Percentiles rank a stretch among this genome's conserved stretches.
These are phyloP conservation scores for Uropetala carovei DNA, from an alignment of 2,888 invertebrate species.

Conservation along the genomic window DNA sequence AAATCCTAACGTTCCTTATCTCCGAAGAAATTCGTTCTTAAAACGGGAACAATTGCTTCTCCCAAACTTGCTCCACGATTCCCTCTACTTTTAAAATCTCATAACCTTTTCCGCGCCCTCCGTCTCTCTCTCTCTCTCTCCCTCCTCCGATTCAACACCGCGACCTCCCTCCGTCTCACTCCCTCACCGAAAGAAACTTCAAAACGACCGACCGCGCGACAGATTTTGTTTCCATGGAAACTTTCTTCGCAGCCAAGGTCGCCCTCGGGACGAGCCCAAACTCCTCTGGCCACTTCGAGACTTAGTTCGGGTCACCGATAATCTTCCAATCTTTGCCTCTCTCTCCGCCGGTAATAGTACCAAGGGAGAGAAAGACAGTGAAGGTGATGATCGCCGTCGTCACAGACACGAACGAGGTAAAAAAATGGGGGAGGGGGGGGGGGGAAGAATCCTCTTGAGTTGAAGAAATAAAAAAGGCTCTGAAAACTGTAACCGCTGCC, in stretches of 20 bases:
- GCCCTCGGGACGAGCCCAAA: no score
- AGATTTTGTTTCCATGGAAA: no score
- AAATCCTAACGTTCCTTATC: no score
- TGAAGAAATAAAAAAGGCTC: not conserved
- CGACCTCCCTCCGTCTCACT: not conserved
- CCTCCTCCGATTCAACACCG: not conserved
- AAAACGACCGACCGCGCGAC: no score
- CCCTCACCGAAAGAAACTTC: no score
- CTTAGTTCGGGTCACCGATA: no score
- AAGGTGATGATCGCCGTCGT: not conserved
- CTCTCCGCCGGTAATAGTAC: slow-evolving; percentile 1
- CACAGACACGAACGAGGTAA: not conserved
- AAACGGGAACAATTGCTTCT: not conserved
- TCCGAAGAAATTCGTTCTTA: not conserved
- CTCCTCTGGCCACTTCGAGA: no score
- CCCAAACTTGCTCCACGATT: not conserved
- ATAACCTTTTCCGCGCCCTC: not conserved
- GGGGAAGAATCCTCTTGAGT: not conserved
- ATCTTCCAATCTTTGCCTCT: not conserved
- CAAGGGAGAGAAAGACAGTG: not conserved
- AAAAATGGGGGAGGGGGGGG: not conserved
- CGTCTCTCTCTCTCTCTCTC: not conserved
- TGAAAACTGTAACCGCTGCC: not conserved
- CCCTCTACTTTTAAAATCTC: not conserved
- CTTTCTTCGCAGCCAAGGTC: no score